Base-by-base conservation (phyloP, 64 coral and sea anemone genomes). In the Catalaphyllia jardinei region DNA sequence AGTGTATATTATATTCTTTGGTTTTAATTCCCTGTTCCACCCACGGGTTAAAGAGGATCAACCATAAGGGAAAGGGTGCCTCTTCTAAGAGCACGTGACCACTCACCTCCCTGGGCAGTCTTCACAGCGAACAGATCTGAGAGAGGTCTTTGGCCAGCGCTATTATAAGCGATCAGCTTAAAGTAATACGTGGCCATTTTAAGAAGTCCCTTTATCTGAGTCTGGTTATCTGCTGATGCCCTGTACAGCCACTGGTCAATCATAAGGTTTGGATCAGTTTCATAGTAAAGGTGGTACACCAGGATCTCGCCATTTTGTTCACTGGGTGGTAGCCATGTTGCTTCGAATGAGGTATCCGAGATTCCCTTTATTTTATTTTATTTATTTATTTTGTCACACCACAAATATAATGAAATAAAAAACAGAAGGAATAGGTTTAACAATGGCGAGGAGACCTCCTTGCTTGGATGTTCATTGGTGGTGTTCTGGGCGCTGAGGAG, bases 281-380 rank as follows among this genome's bases (percentile, higher is more conserved):
- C 75, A 61, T 90, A 90, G 63, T 82, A 91, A 4, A 96, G 49
- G 22, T 88, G 91, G 57, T 96, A 96, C 12, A 82, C 91, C 15
- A 16, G 52, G 25, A 96, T 90, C 7, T 30, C 31, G 0, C 94
- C 94, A 39, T 96, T 96, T 3, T 88, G 88, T 17, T 79, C 38
- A 0, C 62, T 83, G 1, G 94, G 94, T 4, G 94, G 91, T 15
- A 69, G 19, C 94, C 94, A 96, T 52, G 86, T 72, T 24, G 83
- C 94, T 72, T 78, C 67, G 72, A 96, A 96, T 10, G 94, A 93
- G n/a, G 55, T 88, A 57, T 96, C 91, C 7, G 94, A 96, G 4
- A 77, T 25, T 35, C 94, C 94, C 30, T 64, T 82, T n/a, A n/a
- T n/a, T n/a, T n/a, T n/a, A n/a, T n/a, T n/a, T n/a, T n/a, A n/a